Percentiles rank a stretch among this genome's conserved stretches.
These are phyloP conservation scores for Mormyrus lacerda DNA, from an alignment of 2,113 vertebrate genomes.

Conservation along the genomic window DNA sequence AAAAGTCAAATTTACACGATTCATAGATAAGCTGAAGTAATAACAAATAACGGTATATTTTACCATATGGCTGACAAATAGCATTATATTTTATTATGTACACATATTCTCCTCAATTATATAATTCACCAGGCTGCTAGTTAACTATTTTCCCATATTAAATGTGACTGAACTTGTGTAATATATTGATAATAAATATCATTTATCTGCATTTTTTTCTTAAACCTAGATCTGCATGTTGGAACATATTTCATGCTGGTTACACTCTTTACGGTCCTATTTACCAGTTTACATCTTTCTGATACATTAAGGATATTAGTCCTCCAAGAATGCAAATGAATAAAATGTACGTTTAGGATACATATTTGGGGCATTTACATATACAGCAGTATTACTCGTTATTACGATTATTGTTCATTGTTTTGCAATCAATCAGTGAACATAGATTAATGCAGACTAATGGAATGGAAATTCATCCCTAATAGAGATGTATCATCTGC, in stretches of 20 bases:
- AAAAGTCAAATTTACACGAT: not conserved
- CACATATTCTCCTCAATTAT: not conserved
- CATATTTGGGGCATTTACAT: not conserved
- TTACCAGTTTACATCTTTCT: not conserved
- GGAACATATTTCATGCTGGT: not conserved
- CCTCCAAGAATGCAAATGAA: not conserved
- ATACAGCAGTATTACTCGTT: not conserved
- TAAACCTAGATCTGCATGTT: not conserved
- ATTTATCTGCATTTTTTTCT: not conserved
- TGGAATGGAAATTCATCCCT: not conserved
- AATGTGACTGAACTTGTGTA: not conserved
- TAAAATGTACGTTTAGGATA: not conserved
- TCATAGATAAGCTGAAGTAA: not conserved
- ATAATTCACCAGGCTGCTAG: not conserved
- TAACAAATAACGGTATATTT: not conserved
- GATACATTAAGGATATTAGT: not conserved
- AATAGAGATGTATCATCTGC: not conserved
- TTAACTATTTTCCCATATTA: not conserved
- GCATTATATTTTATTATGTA: not conserved
- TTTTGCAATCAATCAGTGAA: not conserved
- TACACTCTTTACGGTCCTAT: not conserved
- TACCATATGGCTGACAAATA: not conserved
- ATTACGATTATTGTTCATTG: not conserved
- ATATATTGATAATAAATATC: not conserved
- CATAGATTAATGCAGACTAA: not conserved